Percentiles rank a stretch among this genome's conserved stretches.
These are phyloP conservation scores for Macaria notata DNA, from an alignment of 2,888 invertebrate species.

Conservation along the genomic window DNA sequence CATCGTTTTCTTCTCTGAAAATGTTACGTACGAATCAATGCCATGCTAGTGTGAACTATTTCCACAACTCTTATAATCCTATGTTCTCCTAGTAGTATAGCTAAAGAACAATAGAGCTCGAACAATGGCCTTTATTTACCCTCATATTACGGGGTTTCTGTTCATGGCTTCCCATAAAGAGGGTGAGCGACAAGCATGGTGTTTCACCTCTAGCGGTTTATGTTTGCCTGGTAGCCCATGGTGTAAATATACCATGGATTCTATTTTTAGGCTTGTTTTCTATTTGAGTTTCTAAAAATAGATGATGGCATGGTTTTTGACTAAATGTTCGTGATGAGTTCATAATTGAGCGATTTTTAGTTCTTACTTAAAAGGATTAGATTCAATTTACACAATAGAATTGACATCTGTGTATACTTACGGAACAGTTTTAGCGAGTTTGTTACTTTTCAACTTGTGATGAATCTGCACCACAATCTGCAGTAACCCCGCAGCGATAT, in stretches of 20 bases:
- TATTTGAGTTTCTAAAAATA: constrained; percentile 40
- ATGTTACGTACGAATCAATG: no score
- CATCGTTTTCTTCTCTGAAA: no score
- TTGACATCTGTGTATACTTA: no score
- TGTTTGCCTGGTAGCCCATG: constrained; percentile 27
- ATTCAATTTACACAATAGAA: no score
- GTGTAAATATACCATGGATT: constrained; percentile 29
- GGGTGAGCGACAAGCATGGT: constrained; percentile 12
- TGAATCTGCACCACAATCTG: constrained; percentile 53
- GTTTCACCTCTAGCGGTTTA: constrained; percentile 15
- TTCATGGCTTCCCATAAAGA: constrained; percentile 17
- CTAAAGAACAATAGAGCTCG: constrained; percentile 28
- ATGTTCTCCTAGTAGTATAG: constrained; percentile 28
- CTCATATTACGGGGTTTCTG: not conserved
- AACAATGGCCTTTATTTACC: constrained; percentile 24
- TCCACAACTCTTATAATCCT: constrained; percentile 2
- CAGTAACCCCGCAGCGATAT: constrained; percentile 61
- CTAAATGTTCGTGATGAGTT: no score
- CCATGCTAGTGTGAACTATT: not conserved
- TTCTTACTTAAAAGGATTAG: no score
- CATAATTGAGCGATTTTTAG: no score
- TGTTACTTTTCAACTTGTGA: no score
- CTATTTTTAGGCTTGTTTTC: constrained; percentile 17
- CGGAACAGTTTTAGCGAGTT: not conserved
- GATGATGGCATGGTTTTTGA: not conserved